These are phyloP conservation scores for Euzophera pinguis DNA, from an alignment of 2,888 invertebrate species.

Conservation along the genomic window DNA sequence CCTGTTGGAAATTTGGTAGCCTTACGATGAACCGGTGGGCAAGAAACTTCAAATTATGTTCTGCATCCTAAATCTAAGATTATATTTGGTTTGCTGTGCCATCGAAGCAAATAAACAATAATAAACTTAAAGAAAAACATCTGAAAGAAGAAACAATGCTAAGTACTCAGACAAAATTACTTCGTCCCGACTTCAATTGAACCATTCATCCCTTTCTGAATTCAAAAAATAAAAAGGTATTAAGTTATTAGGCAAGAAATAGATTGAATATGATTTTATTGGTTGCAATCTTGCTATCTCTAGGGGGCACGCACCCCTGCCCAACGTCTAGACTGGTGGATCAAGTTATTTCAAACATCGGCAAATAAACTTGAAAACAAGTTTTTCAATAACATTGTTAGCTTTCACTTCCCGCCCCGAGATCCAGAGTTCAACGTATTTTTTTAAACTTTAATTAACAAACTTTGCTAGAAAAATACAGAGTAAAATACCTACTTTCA, in stretches of 20 bases:
- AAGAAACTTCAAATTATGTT: too few species aligned
- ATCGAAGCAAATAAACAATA: too few species aligned
- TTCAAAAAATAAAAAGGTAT: conserved; percentile 16
- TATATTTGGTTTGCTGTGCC: too few species aligned
- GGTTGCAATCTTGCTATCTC: conserved; percentile 59
- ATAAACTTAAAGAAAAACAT: too few species aligned
- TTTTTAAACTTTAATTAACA: conserved; percentile 19
- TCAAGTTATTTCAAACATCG: conserved; percentile 52
- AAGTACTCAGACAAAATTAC: too few species aligned
- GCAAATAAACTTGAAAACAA: conserved; percentile 44
- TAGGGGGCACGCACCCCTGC: conserved; percentile 51
- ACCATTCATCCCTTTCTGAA: background rate
- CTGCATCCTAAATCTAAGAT: too few species aligned
- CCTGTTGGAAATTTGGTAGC: too few species aligned
- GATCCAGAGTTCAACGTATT: conserved; percentile 18
- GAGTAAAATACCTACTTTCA: background rate
- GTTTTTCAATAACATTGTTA: conserved; percentile 33
- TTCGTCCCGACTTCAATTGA: background rate
- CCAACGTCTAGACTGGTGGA: conserved; percentile 63
- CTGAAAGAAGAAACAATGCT: too few species aligned
- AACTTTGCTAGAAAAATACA: background rate
- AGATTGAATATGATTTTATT: conserved; percentile 60
- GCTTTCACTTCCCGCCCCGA: conserved; percentile 31
- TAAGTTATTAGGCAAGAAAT: conserved; percentile 32
- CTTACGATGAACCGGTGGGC: too few species aligned